Base-by-base conservation (phyloP, 2,888 invertebrate species). In the Heliothis peltigera region DNA sequence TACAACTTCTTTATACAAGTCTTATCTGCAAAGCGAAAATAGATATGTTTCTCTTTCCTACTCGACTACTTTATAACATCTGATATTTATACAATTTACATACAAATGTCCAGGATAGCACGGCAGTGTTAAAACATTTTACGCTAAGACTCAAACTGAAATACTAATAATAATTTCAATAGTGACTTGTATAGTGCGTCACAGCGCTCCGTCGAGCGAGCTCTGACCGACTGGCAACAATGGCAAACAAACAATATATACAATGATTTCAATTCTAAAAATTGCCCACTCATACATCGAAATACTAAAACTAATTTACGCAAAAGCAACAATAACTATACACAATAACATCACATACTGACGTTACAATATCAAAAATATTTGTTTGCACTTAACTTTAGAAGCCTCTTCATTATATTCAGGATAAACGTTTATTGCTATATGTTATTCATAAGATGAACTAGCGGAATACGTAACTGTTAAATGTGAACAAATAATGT, bases 191-290 rank as follows among this genome's bases (percentile, higher is more conserved):
- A 47, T 59, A 58, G 62, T 46, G 55, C 53, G 68, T 60, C 47
- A 70, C 53, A 57, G 57, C 56, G 62, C 56, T 62, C 58, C 39
- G 47, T 56, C 25, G 56, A 57, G 46, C 51, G 25, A 48, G 47
- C 55, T 68, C 35, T 70, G 63, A 61, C 60, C 32, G 54, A 55
- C 69, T 77, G 80, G 79, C 83, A 80, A 83, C 70, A 74, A 64
- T 59, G 77, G 71, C 75, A 70, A 62, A 65, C 51, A 67, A 77
- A 75, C 64, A 74, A 79, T 83, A 84, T 85, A 80, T 83, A 83
- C 79, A 84, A n/a, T 61, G 22, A 64, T 63, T 54, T 70, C 46
- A 44, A 66, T 55, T 51, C 63, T 54, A 61, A 53, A 75, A 49
- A 74, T 75, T 78, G 70, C 78, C 75, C 76, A 60, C 70, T 62